phyloP scores from a whole-genome alignment of 2,113 vertebrate species.

The Pedetes capensis region DNA sequence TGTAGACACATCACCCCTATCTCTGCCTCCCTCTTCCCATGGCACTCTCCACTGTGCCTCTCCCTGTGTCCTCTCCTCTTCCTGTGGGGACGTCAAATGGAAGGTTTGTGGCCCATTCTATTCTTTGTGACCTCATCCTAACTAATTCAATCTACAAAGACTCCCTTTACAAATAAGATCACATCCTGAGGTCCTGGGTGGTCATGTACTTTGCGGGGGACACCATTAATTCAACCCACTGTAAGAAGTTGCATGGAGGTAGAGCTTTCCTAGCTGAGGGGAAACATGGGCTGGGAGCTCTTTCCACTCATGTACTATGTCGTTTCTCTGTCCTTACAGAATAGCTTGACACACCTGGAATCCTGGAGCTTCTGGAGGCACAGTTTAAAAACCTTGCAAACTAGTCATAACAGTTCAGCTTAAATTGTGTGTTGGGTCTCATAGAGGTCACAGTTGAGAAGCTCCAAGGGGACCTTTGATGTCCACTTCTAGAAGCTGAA shows the following conservation, averaged over 20 bases:
- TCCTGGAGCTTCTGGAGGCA: neutral
- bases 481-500: neutral
- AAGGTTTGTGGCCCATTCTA: neutral
- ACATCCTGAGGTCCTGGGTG: neutral
- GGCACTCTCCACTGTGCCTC: neutral
- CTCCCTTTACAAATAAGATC: neutral
- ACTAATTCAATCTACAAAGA: neutral
- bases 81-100: no score
- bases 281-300: neutral
- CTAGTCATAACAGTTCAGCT: neutral
- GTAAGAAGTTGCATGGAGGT: neutral
- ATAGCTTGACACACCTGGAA: neutral
- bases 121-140: neutral
- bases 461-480: neutral
- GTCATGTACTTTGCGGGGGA: neutral
- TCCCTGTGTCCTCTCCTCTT: neutral
- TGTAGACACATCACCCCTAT: fast-evolving
- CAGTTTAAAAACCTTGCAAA: neutral
- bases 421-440: neutral
- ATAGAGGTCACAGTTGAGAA: fast-evolving
- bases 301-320: neutral
- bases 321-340: neutral
- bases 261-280: neutral
- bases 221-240: neutral
- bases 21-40: neutral